These are phyloP conservation scores for Mixornis gularis DNA, from an alignment of 2,113 vertebrate species.

Conservation along the genomic window DNA sequence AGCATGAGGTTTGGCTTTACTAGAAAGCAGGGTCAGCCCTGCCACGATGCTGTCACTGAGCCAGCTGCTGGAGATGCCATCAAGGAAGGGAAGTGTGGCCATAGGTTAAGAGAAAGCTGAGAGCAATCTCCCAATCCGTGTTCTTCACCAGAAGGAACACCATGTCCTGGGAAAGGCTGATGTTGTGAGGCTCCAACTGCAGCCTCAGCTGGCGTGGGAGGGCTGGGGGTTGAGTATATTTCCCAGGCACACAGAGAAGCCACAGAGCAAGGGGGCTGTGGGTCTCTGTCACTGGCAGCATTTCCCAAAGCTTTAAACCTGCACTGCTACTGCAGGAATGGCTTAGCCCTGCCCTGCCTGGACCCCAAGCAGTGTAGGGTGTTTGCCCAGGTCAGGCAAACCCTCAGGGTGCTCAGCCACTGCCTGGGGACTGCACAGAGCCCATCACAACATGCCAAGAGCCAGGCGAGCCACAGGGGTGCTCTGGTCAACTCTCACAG, in stretches of 20 bases:
- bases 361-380: no score
- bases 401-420: neutral
- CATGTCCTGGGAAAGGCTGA: neutral
- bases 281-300: fast-evolving
- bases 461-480: neutral
- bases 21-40: neutral
- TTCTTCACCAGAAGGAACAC: neutral
- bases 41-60: neutral
- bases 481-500: fast-evolving
- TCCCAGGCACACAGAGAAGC: neutral
- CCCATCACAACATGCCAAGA: fast-evolving
- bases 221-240: neutral
- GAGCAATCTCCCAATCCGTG: neutral
- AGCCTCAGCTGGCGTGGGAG: neutral
- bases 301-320: neutral
- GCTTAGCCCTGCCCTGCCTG: neutral
- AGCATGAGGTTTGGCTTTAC: neutral
- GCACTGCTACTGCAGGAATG: neutral
- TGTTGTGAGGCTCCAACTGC: neutral
- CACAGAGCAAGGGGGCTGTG: fast-evolving
- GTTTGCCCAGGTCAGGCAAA: neutral
- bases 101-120: neutral
- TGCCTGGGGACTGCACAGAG: neutral
- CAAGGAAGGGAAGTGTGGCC: neutral
- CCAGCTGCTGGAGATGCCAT: neutral